Base-by-base conservation (phyloP, 2,888 invertebrate genomes). In the Drosophila pseudotakahashii region DNA sequence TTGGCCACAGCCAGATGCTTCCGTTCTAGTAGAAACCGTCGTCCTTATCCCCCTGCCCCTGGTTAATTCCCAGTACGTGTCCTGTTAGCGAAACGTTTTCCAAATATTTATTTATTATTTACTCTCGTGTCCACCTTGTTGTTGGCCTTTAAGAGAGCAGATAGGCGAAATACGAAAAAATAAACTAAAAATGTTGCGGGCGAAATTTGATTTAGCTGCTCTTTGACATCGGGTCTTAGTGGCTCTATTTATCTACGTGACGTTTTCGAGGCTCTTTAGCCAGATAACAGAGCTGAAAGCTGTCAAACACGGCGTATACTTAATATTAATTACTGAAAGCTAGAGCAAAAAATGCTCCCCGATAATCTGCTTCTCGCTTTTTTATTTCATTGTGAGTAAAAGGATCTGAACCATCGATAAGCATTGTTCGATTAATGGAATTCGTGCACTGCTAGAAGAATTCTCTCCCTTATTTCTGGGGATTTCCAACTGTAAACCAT, bases 41-140 rank as follows among this genome's bases (percentile, higher is more conserved):
- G 36, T 42, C 26, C 64, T 30, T 9, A 52, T 44, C 42, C n/a
- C 60, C 47, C 30, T 41, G 26, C 7, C 36, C 34, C 60, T 60
- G 32, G 79, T 85, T 87, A 84, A 87, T 82, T 85, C 88, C 76
- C 70, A 73, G 81, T 67, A 82, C 81, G 88, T 82, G 85, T 87
- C 63, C 77, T 79, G 88, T 78, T 67, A 78, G 69, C 79, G 77
- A 79, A 87, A 87, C 73, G 82, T 64, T 87, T 87, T 73, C 77
- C 81, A 82, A 82, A 82, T 82, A 82, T 82, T 82, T 82, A 82
- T 82, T 87, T 82, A 82, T 87, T 82, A 87, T 82, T 87, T 82
- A 82, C 88, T 82, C 77, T 69, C 60, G 75, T 79, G 75, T 79
- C 55, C 82, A 81, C 85, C 82, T 84, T 81, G 75, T 81, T 81